Percentiles rank a stretch among this genome's conserved stretches.
Conservation (phyloP, 2,113 vertebrate species). For the Pygoscelis adeliae region DNA sequence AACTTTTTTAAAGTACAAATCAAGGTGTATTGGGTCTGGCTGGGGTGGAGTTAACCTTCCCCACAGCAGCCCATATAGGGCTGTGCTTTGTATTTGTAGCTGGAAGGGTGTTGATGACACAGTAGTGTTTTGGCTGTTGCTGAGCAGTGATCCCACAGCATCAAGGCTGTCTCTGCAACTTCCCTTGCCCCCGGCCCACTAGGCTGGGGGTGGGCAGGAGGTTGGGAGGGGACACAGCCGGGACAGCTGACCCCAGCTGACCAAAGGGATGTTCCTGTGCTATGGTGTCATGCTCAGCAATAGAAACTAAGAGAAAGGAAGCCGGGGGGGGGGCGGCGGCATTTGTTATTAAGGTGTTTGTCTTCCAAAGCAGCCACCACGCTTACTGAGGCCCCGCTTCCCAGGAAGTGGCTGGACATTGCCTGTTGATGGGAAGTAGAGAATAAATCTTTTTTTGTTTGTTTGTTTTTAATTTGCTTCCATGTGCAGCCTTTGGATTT, state of each 20-base stretch:
- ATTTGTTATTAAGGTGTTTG: neutral
- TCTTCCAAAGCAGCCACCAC: neutral
- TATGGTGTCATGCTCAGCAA: no score
- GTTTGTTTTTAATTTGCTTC: neutral
- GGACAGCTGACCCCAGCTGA: neutral
- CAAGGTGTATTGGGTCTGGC: neutral
- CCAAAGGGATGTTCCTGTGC: neutral
- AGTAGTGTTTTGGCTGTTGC: accelerated
- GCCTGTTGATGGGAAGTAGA: neutral
- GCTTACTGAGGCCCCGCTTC: neutral
- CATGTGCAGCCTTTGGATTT: no score
- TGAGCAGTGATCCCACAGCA: neutral
- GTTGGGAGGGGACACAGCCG: neutral
- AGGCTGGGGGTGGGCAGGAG: neutral
- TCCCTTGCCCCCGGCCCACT: no score
- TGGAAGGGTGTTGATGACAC: neutral
- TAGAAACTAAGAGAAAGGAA: neutral
- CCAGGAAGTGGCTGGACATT: neutral
- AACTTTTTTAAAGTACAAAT: neutral
- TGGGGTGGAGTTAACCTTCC: neutral
- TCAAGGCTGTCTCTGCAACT: neutral
- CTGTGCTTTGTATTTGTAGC: neutral
- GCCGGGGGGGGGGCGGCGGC: no score
- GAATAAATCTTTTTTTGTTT: neutral
- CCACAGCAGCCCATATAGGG: neutral